These are phyloP conservation scores for Acanthornis magna DNA, from an alignment of 2,797 vertebrate species.

Conservation along the genomic window DNA sequence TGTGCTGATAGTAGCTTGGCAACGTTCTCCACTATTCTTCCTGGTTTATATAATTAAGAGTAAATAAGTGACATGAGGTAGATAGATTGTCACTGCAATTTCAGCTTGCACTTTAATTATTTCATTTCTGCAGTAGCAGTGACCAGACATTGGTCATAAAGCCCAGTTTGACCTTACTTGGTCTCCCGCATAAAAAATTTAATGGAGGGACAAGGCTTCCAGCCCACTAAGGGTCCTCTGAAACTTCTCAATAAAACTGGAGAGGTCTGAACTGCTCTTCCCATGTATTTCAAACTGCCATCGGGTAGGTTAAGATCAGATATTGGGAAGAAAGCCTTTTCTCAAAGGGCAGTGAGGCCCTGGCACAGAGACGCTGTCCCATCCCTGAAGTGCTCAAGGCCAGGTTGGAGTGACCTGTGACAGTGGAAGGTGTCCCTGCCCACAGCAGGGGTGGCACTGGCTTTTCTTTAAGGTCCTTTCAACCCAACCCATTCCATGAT, in stretches of 20 bases:
- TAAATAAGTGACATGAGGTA: constrained; percentile 47
- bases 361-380: background rate
- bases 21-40: constrained; percentile 25
- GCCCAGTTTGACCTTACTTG: background rate
- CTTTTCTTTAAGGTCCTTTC: background rate
- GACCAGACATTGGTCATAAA: background rate
- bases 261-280: background rate
- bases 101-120: background rate
- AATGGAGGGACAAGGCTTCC: background rate
- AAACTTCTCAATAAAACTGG: background rate
- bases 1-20: constrained; percentile 55
- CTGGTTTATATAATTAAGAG: constrained; percentile 42
- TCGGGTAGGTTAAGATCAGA: background rate
- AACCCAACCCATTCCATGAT: background rate
- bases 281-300: background rate
- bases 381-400: background rate
- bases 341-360: background rate
- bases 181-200: background rate
- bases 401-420: background rate
- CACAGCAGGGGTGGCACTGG: background rate
- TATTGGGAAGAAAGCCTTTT: background rate
- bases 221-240: background rate
- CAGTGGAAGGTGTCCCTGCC: background rate
- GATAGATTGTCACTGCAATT: background rate
- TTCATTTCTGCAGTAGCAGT: background rate